Evolutionary conservation across 2,113 vertebrate species (phyloP), one percentile per base, ranked within the genome.

Genomic region (Asarcornis scutulata): DNA sequence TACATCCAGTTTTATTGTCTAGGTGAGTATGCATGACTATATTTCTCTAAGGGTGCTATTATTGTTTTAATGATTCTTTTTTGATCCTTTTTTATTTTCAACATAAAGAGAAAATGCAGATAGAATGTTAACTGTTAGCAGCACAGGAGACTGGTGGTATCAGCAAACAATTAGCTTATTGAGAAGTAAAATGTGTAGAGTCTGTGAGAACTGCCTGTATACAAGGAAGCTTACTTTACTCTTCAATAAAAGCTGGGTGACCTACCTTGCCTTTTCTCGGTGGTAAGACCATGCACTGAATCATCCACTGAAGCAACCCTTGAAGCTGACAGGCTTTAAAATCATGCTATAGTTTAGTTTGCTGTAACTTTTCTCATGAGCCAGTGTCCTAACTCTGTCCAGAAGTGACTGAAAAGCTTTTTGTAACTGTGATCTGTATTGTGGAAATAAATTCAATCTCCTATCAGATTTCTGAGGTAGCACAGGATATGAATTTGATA

Each of bases 401-500:
- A 83, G 46, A 93, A 94, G 48, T 62, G 34, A 83, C 9, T 55
- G 38, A 86, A 94, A 93, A 78, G 40, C 52, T 89, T 96, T 95
- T 90, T 74, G 46, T 63, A 88, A 75, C 75, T 0, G 0, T 46
- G 34, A 74, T 88, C 36, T 63, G 42, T 34, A 93, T 71, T 50
- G 67, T 38, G 64, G 75, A 94, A 94, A 93, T 59, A 77, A 74
- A 80, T 88, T 96, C n/a, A 88, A 34, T 48, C 36, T 86, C 68
- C n/a, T 95, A 95, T 93, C 93, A 91, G 85, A 89, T 90, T 91
- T 89, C 79, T 66, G 55, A 68, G 59, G 31, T 77, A 89, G 56
- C 82, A 94, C 85, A 91, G 88, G 88, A 95, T 96, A 95, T 97
- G 83, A 94, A 88, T 90, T 95, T 93, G 63, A 59, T 91, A 74